A percentile compares a stretch with the other conserved stretches of the same genome.
phyloP scores from a whole-genome alignment of 2,888 invertebrate species.

The Rotaria magnacalcarata region DNA sequence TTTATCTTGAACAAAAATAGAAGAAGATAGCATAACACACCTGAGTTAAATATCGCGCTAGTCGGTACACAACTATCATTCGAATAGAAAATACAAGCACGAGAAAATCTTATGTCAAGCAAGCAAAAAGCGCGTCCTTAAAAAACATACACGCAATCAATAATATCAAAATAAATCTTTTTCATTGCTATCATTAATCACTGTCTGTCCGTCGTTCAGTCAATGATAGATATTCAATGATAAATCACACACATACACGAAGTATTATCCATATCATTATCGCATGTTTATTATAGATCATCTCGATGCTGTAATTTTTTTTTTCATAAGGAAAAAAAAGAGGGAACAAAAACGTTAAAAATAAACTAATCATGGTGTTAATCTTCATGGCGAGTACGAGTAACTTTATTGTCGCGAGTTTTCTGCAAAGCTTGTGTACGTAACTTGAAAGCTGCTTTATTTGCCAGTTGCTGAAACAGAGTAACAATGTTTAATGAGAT shows the following conservation, averaged over 20 bases:
- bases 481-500: not conserved
- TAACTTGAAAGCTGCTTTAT: slow-evolving; percentile 21
- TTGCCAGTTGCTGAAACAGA: not conserved
- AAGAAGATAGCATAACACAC: not conserved
- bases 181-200: not conserved
- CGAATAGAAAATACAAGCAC: not conserved
- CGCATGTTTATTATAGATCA: not conserved
- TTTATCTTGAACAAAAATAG: not conserved
- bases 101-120: not conserved
- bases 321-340: not conserved
- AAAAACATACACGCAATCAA: not conserved
- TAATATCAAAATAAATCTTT: not conserved
- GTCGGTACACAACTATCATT: not conserved
- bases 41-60: not conserved
- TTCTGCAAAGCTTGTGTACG: slow-evolving; percentile 19
- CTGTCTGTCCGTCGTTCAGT: not conserved
- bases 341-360: not conserved
- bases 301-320: not conserved
- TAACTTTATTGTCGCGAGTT: not conserved
- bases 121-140: not conserved
- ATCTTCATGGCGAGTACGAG: not conserved
- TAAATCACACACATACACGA: not conserved
- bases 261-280: not conserved
- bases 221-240: not conserved
- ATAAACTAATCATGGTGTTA: not conserved